Conservation (phyloP, 2,797 vertebrate species). For the Sitta carolinensis region DNA sequence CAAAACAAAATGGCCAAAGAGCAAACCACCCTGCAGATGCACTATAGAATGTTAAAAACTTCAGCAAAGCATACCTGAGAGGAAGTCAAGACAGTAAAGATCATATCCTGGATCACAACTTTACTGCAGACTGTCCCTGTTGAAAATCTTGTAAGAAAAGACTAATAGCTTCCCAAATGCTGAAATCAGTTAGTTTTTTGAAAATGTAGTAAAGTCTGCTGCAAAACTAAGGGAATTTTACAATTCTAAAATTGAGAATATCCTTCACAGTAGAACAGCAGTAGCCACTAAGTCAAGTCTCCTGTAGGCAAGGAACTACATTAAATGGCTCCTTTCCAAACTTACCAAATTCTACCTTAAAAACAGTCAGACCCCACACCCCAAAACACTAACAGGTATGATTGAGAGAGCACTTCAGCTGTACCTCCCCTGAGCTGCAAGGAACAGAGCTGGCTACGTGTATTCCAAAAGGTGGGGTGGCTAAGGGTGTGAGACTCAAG, state of each 20-base stretch:
- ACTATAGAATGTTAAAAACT: neutral
- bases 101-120: neutral
- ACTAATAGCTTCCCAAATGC: neutral
- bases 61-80: neutral
- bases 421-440: neutral
- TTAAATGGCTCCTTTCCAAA: neutral
- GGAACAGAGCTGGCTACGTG: neutral
- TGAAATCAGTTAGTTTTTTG: neutral
- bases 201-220: neutral
- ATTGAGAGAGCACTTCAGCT: neutral
- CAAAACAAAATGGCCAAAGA: fast-evolving
- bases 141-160: neutral
- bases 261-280: neutral
- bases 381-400: neutral
- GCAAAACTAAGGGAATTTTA: neutral
- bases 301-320: neutral
- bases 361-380: neutral
- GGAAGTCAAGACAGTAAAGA: neutral
- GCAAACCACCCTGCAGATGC: neutral
- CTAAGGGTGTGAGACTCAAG: neutral
- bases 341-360: neutral
- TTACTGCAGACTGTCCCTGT: neutral
- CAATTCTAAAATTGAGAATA: neutral
- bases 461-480: neutral
- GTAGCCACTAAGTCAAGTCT: neutral